These are phyloP conservation scores for Liasis olivaceus DNA, from an alignment of 2,797 vertebrate genomes.

Conservation along the genomic window DNA sequence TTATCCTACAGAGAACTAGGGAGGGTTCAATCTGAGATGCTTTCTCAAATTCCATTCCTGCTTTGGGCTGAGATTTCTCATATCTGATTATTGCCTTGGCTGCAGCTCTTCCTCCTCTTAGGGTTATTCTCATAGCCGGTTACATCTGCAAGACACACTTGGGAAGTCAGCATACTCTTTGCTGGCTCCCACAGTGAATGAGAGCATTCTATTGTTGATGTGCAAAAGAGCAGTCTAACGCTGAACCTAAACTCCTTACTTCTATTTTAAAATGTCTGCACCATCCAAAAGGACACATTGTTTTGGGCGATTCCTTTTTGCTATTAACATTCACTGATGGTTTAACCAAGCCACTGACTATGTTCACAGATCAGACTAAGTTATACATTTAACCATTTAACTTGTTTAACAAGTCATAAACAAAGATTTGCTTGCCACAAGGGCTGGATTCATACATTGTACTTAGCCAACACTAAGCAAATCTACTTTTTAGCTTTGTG, in stretches of 20 bases:
- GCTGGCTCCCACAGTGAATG: background rate
- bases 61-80: background rate
- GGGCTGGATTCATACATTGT: background rate
- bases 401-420: background rate
- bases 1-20: background rate
- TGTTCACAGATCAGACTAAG: background rate
- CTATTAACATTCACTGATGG: background rate
- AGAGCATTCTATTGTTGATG: background rate
- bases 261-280: background rate
- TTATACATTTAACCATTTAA: background rate
- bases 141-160: background rate
- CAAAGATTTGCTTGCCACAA: background rate
- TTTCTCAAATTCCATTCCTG: background rate
- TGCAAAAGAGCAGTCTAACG: background rate
- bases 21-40: background rate
- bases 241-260: background rate
- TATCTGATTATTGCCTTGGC: background rate
- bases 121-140: background rate
- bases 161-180: background rate
- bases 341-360: background rate
- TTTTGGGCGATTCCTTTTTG: background rate
- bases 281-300: background rate
- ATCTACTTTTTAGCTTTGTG: background rate
- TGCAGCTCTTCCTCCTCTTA: background rate
- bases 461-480: background rate